phyloP scores from a whole-genome alignment of 2,888 invertebrate species.

The Agapetus fuscipes region DNA sequence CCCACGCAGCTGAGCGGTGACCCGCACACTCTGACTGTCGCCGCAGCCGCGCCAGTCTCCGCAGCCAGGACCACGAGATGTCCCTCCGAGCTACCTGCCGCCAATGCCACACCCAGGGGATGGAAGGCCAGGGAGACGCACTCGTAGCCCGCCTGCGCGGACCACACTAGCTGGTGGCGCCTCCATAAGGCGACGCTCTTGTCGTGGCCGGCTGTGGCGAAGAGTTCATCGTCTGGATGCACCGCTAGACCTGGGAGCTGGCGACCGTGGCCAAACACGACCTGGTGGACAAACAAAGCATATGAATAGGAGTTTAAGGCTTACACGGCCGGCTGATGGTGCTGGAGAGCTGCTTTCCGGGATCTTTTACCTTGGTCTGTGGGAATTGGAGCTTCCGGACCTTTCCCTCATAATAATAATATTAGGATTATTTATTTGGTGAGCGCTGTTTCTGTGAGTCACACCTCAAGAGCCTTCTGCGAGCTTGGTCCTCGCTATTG shows the following conservation, averaged over 20 bases:
- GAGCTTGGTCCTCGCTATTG: no score
- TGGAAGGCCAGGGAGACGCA: constrained; percentile 83
- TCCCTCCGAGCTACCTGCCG: constrained; percentile 84
- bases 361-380: no score
- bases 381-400: no score
- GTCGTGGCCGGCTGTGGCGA: constrained; percentile 87
- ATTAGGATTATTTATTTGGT: no score
- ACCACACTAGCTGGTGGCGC: constrained; percentile 80
- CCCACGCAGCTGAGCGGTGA: constrained; percentile 79
- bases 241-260: constrained; percentile 82
- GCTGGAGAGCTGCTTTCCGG: no score
- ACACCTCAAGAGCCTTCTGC: no score
- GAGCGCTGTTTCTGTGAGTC: no score
- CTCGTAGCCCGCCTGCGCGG: constrained; percentile 74
- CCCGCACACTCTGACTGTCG: constrained; percentile 78
- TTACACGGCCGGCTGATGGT: no score
- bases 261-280: constrained; percentile 81
- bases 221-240: constrained; percentile 84
- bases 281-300: constrained; percentile 43
- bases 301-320: no score
- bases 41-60: constrained; percentile 75
- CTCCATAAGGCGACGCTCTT: constrained; percentile 87
- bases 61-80: constrained; percentile 79
- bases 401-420: no score
- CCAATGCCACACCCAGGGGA: constrained; percentile 77